A percentile compares a stretch with the other conserved stretches of the same genome.
phyloP scores from a whole-genome alignment of 2,888 invertebrate genomes.

The Trachelus troglodyta region DNA sequence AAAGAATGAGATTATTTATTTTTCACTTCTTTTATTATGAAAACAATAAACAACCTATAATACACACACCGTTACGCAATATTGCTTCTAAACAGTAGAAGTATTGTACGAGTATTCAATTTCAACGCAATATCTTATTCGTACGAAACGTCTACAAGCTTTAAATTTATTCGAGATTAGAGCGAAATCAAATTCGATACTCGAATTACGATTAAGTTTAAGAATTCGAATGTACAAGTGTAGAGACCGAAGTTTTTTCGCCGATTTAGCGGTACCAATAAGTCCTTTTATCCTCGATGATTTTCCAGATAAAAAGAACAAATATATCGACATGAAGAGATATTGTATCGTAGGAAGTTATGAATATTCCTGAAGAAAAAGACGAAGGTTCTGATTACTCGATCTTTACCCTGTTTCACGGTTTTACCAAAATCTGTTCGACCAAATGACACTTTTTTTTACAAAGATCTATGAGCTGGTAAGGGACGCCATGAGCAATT shows the following conservation, averaged over 20 bases:
- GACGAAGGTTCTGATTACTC: neutral
- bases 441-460: neutral
- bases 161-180: neutral
- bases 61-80: neutral
- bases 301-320: neutral
- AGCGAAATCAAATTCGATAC: too few relatives aligned
- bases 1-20: conserved; percentile 13
- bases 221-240: neutral
- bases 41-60: conserved; percentile 8
- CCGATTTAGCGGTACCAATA: neutral
- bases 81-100: neutral
- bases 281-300: neutral
- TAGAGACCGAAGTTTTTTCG: neutral
- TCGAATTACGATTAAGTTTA: neutral
- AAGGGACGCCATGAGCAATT: conserved; percentile 91
- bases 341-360: neutral
- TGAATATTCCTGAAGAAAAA: neutral
- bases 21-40: conserved; percentile 15
- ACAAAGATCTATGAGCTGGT: conserved; percentile 75
- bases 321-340: neutral
- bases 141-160: neutral
- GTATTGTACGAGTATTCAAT: neutral
- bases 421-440: neutral
- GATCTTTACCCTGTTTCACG: neutral
- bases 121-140: neutral